Evolutionary conservation across 2,888 invertebrate species (phyloP).

Genomic region (Apamea crenata): DNA sequence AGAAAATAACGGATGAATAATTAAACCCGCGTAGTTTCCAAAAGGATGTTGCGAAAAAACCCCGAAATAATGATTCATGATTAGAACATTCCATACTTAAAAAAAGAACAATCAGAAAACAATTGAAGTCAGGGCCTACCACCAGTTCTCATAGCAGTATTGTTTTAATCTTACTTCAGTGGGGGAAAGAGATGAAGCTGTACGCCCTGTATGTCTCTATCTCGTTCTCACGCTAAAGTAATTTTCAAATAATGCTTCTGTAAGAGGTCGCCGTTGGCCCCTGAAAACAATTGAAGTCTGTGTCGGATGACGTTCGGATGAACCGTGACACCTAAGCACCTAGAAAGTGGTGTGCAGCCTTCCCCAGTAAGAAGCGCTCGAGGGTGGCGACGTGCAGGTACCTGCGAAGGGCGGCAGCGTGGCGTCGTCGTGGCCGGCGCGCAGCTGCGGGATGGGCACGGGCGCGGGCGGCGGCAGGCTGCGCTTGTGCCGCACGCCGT

Average conservation of each 20-base stretch:
- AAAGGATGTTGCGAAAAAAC: background rate
- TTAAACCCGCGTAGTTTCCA: background rate
- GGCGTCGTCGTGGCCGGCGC: conserved; percentile 89
- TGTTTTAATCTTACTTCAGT: background rate
- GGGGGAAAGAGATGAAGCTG: background rate
- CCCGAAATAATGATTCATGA: background rate
- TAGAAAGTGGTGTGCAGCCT: conserved; percentile 34
- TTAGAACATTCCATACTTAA: background rate
- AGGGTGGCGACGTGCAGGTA: conserved; percentile 69
- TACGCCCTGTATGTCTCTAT: background rate
- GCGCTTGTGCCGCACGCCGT: conserved; percentile 95
- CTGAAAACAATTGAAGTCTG: conserved; percentile 10
- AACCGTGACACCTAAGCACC: conserved; percentile 8
- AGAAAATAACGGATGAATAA: background rate
- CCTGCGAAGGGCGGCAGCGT: conserved; percentile 86
- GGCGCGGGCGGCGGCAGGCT: conserved; percentile 96
- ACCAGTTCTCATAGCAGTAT: background rate
- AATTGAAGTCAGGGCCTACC: background rate
- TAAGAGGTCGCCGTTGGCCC: too few relatives aligned
- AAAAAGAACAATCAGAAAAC: conserved; percentile 14
- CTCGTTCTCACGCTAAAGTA: background rate
- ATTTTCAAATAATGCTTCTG: background rate
- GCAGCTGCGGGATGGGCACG: conserved; percentile 96
- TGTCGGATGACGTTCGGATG: background rate
- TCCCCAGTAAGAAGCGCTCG: conserved; percentile 18